Base-by-base conservation (phyloP, 2,113 vertebrate species). In the Coreoperca whiteheadi region DNA sequence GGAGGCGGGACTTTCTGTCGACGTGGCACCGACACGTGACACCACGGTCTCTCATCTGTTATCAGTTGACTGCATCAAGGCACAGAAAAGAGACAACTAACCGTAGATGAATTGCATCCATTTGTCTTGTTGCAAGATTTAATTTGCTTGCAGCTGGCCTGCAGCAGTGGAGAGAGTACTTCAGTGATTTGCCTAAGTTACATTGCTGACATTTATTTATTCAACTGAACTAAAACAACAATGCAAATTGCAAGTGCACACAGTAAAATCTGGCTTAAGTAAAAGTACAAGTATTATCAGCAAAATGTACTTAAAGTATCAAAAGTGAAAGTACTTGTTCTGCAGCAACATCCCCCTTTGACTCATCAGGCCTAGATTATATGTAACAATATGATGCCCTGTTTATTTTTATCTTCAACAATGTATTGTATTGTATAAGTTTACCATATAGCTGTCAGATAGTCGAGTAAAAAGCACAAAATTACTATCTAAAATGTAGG, bases 1-100 rank as follows among this genome's bases (percentile, higher is more conserved):
- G 82, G 71, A 64, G 94, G 92, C 79, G 89, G 90, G 70, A 25
- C 71, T 37, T 15, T 1, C 0, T 12, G 80, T 28, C 7, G 63
- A 60, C 82, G 50, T 88, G 70, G 63, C 80, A 74, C 4, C 43
- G 39, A 48, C 83, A 92, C 82, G 82, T 92, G 85, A 90, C 74
- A 0, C 25, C 59, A 28, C 8, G 7, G 23, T 12, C 32, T 8
- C 4, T 10, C 32, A 43, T 79, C 79, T 71, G 53, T 61, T 64
- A 43, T 76, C 60, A 28, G 41, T 28, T 21, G 79, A 41, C 30
- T n/a, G 3, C 37, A 41, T 53, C 53, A 25, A 50, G 46, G 18
- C 6, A 1, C 53, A 39, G 25, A 18, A n/a, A n/a, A n/a, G 21
- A 32, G 21, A 14, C 51, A 43, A 2, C 8, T 4, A n/a, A n/a